These are phyloP conservation scores for Crossaster papposus DNA, from an alignment of 53 echinoderm and acorn worm species.

Conservation along the genomic window DNA sequence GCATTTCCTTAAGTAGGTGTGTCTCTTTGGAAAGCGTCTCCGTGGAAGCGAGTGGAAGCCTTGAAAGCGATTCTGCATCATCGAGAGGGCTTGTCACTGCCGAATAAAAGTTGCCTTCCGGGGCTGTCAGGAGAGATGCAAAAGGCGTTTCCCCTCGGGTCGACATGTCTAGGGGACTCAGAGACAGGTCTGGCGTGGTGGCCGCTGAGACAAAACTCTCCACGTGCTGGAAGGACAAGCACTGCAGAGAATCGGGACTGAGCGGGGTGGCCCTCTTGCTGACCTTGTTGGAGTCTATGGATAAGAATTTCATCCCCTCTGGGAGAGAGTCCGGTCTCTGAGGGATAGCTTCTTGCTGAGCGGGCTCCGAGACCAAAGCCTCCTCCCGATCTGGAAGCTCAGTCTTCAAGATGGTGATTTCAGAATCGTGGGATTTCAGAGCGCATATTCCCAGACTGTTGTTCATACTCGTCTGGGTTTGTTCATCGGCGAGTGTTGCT, in stretches of 20 bases:
- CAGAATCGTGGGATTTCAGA: conserved; percentile 21
- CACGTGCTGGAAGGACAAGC: conserved; percentile 21
- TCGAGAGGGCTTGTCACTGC: conserved; percentile 59
- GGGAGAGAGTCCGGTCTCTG: conserved; percentile 49
- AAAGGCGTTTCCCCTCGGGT: conserved; percentile 64
- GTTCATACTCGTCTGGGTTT: conserved; percentile 53
- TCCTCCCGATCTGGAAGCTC: neutral
- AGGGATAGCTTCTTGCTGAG: neutral
- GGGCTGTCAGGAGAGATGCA: conserved; percentile 54
- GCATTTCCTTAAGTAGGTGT: conserved; percentile 20
- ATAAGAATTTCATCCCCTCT: neutral
- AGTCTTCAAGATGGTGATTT: conserved; percentile 21
- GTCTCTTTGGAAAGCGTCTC: conserved; percentile 13
- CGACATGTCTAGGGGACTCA: conserved; percentile 45
- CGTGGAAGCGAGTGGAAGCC: neutral
- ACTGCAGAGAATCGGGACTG: conserved; percentile 30
- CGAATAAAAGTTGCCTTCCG: conserved; percentile 33
- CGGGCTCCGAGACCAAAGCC: neutral
- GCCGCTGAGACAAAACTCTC: conserved; percentile 66
- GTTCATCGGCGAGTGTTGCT: conserved; percentile 40
- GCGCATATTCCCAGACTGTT: conserved; percentile 5
- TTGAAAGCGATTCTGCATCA: conserved; percentile 32
- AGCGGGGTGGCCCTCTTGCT: neutral
- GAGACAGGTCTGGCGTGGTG: conserved; percentile 52
- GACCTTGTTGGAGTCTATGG: neutral